These are phyloP conservation scores for Chionis minor DNA, from an alignment of 2,113 vertebrate species.

Conservation along the genomic window DNA sequence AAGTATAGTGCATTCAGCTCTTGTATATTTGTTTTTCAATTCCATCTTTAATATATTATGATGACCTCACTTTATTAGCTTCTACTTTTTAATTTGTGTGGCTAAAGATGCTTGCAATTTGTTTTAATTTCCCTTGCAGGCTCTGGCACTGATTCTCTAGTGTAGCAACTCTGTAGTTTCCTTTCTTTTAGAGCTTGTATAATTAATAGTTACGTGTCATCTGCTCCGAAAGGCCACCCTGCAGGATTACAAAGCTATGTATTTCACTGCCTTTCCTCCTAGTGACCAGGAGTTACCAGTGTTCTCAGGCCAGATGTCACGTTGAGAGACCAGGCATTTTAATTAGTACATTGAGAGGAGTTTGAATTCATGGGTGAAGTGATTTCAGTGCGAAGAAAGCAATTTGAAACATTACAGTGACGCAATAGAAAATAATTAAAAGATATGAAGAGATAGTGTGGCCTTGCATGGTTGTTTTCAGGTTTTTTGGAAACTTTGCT, in stretches of 20 bases:
- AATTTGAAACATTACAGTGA: not conserved
- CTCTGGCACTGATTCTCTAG: not conserved
- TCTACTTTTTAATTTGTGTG: not conserved
- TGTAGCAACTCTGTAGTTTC: not conserved
- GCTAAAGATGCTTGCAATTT: not conserved
- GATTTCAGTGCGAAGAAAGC: not conserved
- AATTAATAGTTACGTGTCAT: not conserved
- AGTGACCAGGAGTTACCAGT: not conserved
- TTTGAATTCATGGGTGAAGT: not conserved
- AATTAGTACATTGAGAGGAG: not conserved
- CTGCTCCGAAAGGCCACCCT: not conserved
- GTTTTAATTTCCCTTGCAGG: not conserved
- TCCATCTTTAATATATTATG: not conserved
- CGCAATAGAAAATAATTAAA: not conserved
- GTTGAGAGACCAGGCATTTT: not conserved
- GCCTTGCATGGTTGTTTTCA: not conserved
- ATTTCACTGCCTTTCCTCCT: not conserved
- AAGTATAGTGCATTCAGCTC: not conserved
- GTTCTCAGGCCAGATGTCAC: not conserved
- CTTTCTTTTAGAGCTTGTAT: not conserved
- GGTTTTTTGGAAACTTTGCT: not conserved
- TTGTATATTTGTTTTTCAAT: not conserved
- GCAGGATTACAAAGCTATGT: not conserved
- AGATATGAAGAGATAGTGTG: not conserved
- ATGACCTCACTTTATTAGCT: not conserved